A percentile compares a stretch with the other conserved stretches of the same genome.
phyloP scores from a whole-genome alignment of 2,888 invertebrate genomes.

The Hypselothyrea guttata region DNA sequence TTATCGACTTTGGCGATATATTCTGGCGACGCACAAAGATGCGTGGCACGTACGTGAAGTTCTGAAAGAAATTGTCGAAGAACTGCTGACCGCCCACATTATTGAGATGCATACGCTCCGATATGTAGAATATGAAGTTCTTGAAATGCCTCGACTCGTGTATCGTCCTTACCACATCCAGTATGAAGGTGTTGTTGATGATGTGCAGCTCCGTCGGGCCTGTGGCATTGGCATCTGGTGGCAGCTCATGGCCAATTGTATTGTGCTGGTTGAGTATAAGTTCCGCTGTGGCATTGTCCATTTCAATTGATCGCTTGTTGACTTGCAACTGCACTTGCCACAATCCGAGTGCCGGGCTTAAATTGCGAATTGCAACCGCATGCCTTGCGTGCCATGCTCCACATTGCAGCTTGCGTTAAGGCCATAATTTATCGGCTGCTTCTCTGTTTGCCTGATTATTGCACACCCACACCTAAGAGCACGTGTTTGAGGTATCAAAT shows the following conservation, averaged over 20 bases:
- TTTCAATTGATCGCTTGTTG: slow-evolving; percentile 35
- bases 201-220: slow-evolving; percentile 2
- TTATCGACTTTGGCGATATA: slow-evolving; percentile 33
- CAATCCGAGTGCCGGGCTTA: no score
- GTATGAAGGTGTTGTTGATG: slow-evolving; percentile 50
- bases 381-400: slow-evolving; percentile 22
- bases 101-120: slow-evolving; percentile 56
- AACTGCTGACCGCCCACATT: slow-evolving; percentile 39
- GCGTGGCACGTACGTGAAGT: slow-evolving; percentile 57
- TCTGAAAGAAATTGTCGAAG: slow-evolving; percentile 51
- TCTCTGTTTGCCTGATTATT: slow-evolving; percentile 18
- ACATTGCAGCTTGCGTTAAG: slow-evolving; percentile 3
- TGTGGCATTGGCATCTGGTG: slow-evolving; percentile 5
- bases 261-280: slow-evolving; percentile 38
- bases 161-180: slow-evolving; percentile 54
- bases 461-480: slow-evolving; percentile 19
- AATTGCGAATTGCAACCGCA: not conserved
- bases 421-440: not conserved
- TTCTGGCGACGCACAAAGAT: slow-evolving; percentile 43
- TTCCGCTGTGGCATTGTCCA: slow-evolving; percentile 42
- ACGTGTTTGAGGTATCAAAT: slow-evolving; percentile 20
- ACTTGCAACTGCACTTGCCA: slow-evolving; percentile 41
- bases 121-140: slow-evolving; percentile 72
- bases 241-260: not conserved
- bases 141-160: slow-evolving; percentile 56